Conservation (phyloP, 2,888 invertebrate genomes). For the Eupithecia centaureata region DNA sequence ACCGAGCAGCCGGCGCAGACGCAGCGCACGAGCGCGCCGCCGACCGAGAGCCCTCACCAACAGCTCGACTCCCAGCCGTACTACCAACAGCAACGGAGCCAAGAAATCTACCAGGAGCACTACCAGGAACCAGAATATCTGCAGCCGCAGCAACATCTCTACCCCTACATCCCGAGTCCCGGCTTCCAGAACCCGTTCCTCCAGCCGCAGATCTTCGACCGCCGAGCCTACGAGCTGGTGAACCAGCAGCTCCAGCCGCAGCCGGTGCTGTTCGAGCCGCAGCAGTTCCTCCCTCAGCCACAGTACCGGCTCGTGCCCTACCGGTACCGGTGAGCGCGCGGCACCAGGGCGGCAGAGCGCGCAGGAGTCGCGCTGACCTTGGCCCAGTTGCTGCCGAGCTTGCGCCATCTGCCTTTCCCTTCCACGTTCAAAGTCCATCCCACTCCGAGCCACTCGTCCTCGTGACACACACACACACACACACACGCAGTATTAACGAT, state of each 20-base stretch:
- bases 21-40: neutral
- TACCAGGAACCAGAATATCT: slow-evolving; percentile 43
- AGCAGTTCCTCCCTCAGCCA: slow-evolving; percentile 44
- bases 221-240: slow-evolving; percentile 30
- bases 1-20: neutral
- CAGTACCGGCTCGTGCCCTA: slow-evolving; percentile 59
- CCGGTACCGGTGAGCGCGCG: slow-evolving; percentile 22
- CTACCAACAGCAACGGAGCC: slow-evolving; percentile 43
- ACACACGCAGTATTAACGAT: neutral
- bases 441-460: neutral
- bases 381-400: slow-evolving; percentile 66
- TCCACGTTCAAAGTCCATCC: slow-evolving; percentile 26
- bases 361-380: slow-evolving; percentile 64
- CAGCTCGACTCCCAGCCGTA: slow-evolving; percentile 35
- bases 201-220: slow-evolving; percentile 20
- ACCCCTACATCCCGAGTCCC: slow-evolving; percentile 20
- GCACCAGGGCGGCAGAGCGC: slow-evolving; percentile 7
- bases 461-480: neutral
- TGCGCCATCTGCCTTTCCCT: slow-evolving; percentile 46
- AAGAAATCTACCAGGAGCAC: slow-evolving; percentile 41
- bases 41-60: slow-evolving; percentile 13
- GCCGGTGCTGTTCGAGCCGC: slow-evolving; percentile 55
- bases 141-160: slow-evolving; percentile 38
- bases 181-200: slow-evolving; percentile 17
- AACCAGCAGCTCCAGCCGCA: slow-evolving; percentile 43